These are phyloP conservation scores for Sesamia nonagrioides DNA, from an alignment of 1,140 invertebrate species.

Conservation along the genomic window DNA sequence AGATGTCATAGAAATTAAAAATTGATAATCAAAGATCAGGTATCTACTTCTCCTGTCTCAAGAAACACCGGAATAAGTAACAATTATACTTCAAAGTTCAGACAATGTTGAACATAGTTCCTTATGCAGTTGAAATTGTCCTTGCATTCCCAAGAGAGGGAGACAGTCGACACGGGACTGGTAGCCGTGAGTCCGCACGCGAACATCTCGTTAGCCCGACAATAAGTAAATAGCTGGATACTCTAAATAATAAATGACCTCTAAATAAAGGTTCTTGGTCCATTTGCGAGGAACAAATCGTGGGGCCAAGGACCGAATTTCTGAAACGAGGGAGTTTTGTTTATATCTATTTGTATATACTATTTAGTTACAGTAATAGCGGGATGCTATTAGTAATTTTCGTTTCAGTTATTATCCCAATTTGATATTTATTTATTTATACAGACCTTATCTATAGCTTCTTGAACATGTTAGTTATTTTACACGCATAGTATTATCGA, in stretches of 20 bases:
- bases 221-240: conserved; percentile 50
- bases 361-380: too few relatives aligned
- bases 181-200: conserved; percentile 50
- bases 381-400: too few relatives aligned
- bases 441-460: too few relatives aligned
- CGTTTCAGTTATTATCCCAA: too few relatives aligned
- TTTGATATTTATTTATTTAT: too few relatives aligned
- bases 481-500: too few relatives aligned
- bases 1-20: too few relatives aligned
- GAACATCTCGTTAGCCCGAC: conserved; percentile 55
- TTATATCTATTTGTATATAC: not conserved
- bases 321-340: conserved; percentile 1
- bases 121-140: not conserved
- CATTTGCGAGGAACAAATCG: conserved; percentile 7
- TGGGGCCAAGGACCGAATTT: not conserved
- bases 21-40: too few relatives aligned
- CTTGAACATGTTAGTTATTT: too few relatives aligned
- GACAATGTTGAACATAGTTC: not conserved
- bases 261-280: conserved; percentile 2
- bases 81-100: not conserved
- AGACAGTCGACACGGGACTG: conserved; percentile 24
- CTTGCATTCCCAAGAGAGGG: conserved; percentile 14
- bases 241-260: conserved; percentile 48
- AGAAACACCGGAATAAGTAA: not conserved
- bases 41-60: too few relatives aligned